A percentile compares a stretch with the other conserved stretches of the same genome.
These are phyloP conservation scores for Apistogramma diplotaenia DNA, from an alignment of 2,113 vertebrate species.

Conservation along the genomic window DNA sequence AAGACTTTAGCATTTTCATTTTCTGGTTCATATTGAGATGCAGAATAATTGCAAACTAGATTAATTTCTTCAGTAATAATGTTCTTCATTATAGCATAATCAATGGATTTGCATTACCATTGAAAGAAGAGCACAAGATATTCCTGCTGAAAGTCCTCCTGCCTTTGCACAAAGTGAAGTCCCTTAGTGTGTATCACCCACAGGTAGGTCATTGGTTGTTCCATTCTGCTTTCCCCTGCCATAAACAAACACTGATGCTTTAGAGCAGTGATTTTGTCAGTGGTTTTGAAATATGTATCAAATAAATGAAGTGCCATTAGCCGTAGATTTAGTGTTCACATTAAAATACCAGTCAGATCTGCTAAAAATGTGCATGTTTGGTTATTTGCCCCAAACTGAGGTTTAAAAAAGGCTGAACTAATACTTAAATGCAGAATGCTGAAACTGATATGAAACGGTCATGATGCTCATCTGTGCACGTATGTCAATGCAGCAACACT, in stretches of 20 bases:
- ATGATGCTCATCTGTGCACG: not conserved
- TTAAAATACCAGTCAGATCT: too few species aligned
- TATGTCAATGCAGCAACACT: not conserved
- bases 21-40: not conserved
- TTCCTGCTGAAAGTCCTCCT: conserved; percentile 96
- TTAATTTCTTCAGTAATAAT: not conserved
- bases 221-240: not conserved
- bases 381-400: not conserved
- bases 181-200: conserved; percentile 97
- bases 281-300: too few species aligned
- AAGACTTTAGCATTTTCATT: not conserved
- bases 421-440: not conserved
- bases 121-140: conserved; percentile 99
- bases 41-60: not conserved
- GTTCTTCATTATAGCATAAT: conserved; percentile 85
- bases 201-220: conserved; percentile 79
- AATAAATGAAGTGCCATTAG: not conserved
- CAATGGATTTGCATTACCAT: conserved; percentile 98
- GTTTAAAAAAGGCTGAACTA: not conserved
- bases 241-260: not conserved
- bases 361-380: not conserved
- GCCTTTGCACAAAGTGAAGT: conserved; percentile 99
- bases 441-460: not conserved
- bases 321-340: not conserved
- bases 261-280: not conserved